A percentile compares a stretch with the other conserved stretches of the same genome.
Conservation (phyloP, 2,797 vertebrate genomes). For the Rhinoraja longicauda region DNA sequence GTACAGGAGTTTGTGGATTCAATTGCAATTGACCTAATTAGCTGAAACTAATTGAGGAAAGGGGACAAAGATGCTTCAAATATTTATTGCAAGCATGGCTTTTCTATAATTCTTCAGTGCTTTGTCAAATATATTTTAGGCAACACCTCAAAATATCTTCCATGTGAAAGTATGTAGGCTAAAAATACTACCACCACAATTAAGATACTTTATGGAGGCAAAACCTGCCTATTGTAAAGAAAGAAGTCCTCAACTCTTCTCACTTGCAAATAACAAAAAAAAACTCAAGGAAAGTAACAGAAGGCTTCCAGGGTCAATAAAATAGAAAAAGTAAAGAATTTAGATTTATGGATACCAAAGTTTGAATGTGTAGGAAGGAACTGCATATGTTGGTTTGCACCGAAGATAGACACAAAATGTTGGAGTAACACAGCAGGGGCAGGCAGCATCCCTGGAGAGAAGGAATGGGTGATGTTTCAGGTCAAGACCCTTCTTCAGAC, state of each 20-base stretch:
- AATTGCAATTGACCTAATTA: slow-evolving; percentile 78
- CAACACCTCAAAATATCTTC: neutral
- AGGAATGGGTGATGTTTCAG: too few species aligned
- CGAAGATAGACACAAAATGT: too few species aligned
- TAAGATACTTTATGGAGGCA: neutral
- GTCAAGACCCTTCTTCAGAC: too few species aligned
- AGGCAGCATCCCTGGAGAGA: too few species aligned
- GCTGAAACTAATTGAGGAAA: slow-evolving; percentile 64
- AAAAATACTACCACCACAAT: neutral
- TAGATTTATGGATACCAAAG: neutral
- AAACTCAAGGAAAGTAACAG: neutral
- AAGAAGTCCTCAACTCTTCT: neutral
- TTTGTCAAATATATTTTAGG: neutral
- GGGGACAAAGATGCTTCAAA: slow-evolving; percentile 52
- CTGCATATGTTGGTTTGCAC: too few species aligned
- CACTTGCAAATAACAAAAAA: neutral
- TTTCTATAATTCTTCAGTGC: neutral
- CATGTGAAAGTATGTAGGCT: neutral
- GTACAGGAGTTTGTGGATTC: slow-evolving; percentile 70
- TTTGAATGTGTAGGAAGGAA: neutral
- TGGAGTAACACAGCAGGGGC: too few species aligned
- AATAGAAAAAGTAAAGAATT: neutral
- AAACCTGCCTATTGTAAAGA: neutral
- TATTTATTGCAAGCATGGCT: slow-evolving; percentile 65
- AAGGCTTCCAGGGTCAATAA: neutral